Evolutionary conservation across 2,113 vertebrate species (phyloP).

Genomic region (Pundamilia nyererei): DNA sequence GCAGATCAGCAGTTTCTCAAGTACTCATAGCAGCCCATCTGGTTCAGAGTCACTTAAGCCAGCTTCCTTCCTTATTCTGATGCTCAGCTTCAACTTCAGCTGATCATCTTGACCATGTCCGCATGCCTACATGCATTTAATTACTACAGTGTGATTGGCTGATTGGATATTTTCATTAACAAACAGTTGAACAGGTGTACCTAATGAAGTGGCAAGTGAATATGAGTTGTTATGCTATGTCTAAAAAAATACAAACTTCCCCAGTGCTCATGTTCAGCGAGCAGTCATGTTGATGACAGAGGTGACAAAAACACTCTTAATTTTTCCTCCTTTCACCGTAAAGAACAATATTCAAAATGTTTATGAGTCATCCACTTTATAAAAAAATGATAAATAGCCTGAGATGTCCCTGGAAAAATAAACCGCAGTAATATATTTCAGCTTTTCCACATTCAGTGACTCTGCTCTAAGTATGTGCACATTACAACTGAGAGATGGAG

Average conservation of each 20-base stretch:
- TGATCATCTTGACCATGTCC: fast-evolving
- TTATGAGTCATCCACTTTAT: not conserved
- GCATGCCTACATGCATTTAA: not conserved
- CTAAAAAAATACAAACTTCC: not conserved
- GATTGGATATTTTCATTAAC: not conserved
- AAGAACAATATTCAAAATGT: not conserved
- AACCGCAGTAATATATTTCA: not conserved
- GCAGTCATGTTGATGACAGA: not conserved
- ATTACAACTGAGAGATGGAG: not conserved
- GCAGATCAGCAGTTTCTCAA: not conserved
- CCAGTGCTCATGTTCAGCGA: not conserved
- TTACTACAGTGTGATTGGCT: not conserved
- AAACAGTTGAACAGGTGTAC: not conserved
- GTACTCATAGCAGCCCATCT: not conserved
- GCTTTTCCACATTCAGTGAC: not conserved
- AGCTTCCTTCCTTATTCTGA: not conserved
- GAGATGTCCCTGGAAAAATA: not conserved
- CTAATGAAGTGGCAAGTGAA: not conserved
- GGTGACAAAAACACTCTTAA: not conserved
- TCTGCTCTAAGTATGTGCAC: not conserved
- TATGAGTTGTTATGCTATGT: not conserved
- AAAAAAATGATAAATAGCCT: not conserved
- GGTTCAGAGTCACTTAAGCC: not conserved
- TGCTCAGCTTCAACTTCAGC: not conserved
- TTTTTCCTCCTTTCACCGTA: fast-evolving